Evolutionary conservation across 64 coral and sea anemone species (phyloP), one percentile per base, ranked within the genome.

Genomic region (Pocillopora damicornis): DNA sequence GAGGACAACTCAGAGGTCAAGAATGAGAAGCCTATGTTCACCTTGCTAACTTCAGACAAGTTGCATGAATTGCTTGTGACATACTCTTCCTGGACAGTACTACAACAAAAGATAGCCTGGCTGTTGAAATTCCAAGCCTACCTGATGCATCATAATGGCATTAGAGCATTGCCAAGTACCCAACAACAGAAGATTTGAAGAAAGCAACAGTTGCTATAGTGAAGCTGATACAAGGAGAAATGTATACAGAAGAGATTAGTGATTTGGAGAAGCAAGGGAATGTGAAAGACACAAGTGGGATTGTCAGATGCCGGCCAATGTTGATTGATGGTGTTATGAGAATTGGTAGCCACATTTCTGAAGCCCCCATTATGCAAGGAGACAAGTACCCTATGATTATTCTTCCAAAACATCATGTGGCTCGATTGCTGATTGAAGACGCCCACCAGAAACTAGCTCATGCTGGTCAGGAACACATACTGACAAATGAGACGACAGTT

Each of bases 81-180:
- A 22, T 92, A 92, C 42, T 92, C 83, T 4, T 80, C 76, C 2
- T 92, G 75, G 84, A 71, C 58, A 68, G 68, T 22, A 73, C 90
- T 92, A 4, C 64, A 60, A 22, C 61, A 63, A 59, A 92, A 92
- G 76, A 35, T 92, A 58, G 75, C 90, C 14, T 92, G 83, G 90
- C 75, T 91, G 76, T 85, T 76, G 80, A 91, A 91, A 36, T 85
- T 91, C 45, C 84, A 76, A 63, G 58, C 11, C 11, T 91, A 77
- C 59, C 79, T 91, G 17, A 15, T 17, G 74, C 17, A 77, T 14
- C 45, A 61, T 77, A 84, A 20, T 34, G 62, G 20, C 62, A 60
- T 0, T 22, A 66, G 7, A 7, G 59, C 25, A 23, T 60, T 73
- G 36, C 45, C 37, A 79, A 79, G 61, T 35, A 88, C 59, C 15